Evolutionary conservation across 2,113 vertebrate genomes (phyloP).

Genomic region (Acrocephalus arundinaceus): DNA sequence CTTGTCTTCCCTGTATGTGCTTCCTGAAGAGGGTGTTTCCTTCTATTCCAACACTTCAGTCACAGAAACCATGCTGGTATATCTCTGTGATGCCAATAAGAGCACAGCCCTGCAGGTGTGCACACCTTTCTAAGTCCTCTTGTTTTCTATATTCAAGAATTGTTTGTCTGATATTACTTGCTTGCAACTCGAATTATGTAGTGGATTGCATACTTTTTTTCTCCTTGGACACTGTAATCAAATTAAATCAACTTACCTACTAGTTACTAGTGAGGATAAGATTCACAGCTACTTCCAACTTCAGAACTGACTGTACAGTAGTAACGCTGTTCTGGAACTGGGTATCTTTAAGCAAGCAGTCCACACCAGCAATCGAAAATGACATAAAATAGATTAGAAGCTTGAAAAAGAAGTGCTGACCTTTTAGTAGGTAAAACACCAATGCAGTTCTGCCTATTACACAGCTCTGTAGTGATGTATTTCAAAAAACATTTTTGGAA

Average conservation of each 20-base stretch:
- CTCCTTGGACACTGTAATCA: not conserved
- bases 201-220: not conserved
- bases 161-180: not conserved
- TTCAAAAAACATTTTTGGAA: slow-evolving; percentile 55
- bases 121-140: not conserved
- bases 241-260: not conserved
- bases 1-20: not conserved
- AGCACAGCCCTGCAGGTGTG: not conserved
- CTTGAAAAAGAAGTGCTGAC: slow-evolving; percentile 46
- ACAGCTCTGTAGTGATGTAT: slow-evolving; percentile 1
- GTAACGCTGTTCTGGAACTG: not conserved
- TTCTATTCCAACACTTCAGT: not conserved
- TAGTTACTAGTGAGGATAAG: not conserved
- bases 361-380: not conserved
- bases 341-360: slow-evolving; percentile 14
- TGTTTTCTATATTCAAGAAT: not conserved
- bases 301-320: not conserved
- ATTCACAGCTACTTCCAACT: not conserved
- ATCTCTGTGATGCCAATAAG: not conserved
- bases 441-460: not conserved
- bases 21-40: not conserved
- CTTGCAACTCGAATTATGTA: not conserved
- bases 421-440: slow-evolving; percentile 47
- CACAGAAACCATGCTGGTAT: not conserved
- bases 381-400: slow-evolving; percentile 41